phyloP scores from a whole-genome alignment of 1,140 invertebrate genomes.

The Eufriesea mexicana region DNA sequence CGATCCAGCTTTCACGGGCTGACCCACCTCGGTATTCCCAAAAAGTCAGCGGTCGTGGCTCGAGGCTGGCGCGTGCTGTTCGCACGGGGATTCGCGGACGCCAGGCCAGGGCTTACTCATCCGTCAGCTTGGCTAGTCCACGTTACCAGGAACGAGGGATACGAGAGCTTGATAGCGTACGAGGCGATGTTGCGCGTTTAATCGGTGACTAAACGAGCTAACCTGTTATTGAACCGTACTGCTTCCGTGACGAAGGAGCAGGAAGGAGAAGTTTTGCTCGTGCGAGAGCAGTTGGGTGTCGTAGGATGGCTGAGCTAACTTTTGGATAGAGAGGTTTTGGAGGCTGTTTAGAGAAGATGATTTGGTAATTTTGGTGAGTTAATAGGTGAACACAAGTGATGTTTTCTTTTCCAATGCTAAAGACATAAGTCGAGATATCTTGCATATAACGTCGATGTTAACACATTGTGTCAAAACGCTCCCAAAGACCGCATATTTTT shows the following conservation, averaged over 20 bases:
- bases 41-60: slow-evolving; percentile 47
- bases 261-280: slow-evolving; percentile 1
- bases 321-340: too few relatives aligned
- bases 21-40: slow-evolving; percentile 49
- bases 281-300: too few relatives aligned
- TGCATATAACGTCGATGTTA: too few relatives aligned
- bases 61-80: slow-evolving; percentile 31
- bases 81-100: slow-evolving; percentile 27
- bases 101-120: slow-evolving; percentile 62
- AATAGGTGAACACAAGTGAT: too few relatives aligned
- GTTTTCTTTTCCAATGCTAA: too few relatives aligned
- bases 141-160: slow-evolving; percentile 63
- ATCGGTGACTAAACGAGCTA: slow-evolving; percentile 65
- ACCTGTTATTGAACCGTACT: slow-evolving; percentile 52
- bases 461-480: too few relatives aligned
- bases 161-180: slow-evolving; percentile 50
- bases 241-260: slow-evolving; percentile 28
- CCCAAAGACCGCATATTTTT: too few relatives aligned
- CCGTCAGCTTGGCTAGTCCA: slow-evolving; percentile 24
- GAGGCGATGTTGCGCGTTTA: slow-evolving; percentile 47
- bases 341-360: too few relatives aligned
- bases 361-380: too few relatives aligned
- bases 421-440: too few relatives aligned
- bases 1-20: slow-evolving; percentile 33
- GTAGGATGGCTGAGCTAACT: too few relatives aligned